Evolutionary conservation across 53 echinoderm and acorn worm genomes (phyloP).

Genomic region (Temnopleurus reevesii): DNA sequence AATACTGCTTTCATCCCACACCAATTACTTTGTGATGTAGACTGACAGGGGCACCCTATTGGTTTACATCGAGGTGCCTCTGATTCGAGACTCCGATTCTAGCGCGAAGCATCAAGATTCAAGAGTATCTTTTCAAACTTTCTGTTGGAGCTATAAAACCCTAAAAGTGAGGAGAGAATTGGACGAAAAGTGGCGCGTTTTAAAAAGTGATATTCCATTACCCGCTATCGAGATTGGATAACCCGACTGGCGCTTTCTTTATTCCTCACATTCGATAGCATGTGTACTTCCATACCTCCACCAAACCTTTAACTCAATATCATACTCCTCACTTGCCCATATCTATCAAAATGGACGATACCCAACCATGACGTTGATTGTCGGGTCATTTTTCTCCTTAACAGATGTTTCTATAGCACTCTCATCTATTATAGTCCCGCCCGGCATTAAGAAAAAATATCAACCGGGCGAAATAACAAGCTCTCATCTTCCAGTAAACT

Average conservation of each 20-base stretch:
- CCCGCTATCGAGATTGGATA: slow-evolving; percentile 13
- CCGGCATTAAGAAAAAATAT: slow-evolving; percentile 40
- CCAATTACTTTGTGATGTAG: slow-evolving; percentile 64
- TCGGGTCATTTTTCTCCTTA: slow-evolving; percentile 53
- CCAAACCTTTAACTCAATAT: slow-evolving; percentile 6
- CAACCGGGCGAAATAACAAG: slow-evolving; percentile 46
- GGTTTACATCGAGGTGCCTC: slow-evolving; percentile 39
- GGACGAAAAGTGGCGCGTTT: slow-evolving; percentile 1
- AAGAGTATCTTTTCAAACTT: slow-evolving; percentile 15
- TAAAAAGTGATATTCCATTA: slow-evolving; percentile 41
- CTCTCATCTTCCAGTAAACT: slow-evolving; percentile 51
- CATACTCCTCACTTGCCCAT: slow-evolving; percentile 30
- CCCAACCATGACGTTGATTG: slow-evolving; percentile 44
- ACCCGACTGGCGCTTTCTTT: slow-evolving; percentile 10
- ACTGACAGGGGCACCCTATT: slow-evolving; percentile 47
- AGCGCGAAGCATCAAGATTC: slow-evolving; percentile 3
- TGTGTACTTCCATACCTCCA: not conserved
- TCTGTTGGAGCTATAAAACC: not conserved
- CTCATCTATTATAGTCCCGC: slow-evolving; percentile 37
- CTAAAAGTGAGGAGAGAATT: not conserved
- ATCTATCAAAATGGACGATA: slow-evolving; percentile 6
- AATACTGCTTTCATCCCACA: slow-evolving; percentile 58
- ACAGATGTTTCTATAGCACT: slow-evolving; percentile 56
- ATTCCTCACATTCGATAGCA: slow-evolving; percentile 22
- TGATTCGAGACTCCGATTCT: slow-evolving; percentile 16